Percentiles rank a stretch among this genome's conserved stretches.
Evolutionary conservation across 2,797 vertebrate species (phyloP).

Genomic region (Scleropages formosus): DNA sequence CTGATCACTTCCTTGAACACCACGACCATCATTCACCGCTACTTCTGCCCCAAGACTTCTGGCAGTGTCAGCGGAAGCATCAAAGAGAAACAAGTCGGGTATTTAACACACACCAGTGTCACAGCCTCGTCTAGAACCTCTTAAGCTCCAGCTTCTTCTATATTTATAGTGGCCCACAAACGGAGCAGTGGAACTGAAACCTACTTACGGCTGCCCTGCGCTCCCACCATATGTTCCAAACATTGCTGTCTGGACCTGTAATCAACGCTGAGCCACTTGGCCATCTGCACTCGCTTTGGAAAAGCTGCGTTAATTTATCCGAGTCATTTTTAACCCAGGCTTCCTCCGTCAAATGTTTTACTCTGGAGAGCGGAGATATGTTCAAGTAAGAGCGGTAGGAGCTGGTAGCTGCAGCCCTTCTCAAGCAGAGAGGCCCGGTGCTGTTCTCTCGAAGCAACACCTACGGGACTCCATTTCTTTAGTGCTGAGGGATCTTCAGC

Average conservation of each 20-base stretch:
- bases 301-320: conserved; percentile 8
- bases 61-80: too few relatives aligned
- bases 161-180: conserved; percentile 29
- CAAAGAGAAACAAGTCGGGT: too few relatives aligned
- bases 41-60: too few relatives aligned
- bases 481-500: too few relatives aligned
- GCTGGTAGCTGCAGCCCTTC: too few relatives aligned
- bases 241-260: neutral
- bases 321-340: neutral
- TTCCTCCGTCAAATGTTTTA: neutral
- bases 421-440: too few relatives aligned
- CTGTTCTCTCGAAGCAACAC: too few relatives aligned
- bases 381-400: too few relatives aligned
- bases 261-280: neutral
- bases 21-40: too few relatives aligned
- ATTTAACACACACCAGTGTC: neutral
- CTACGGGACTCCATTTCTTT: too few relatives aligned
- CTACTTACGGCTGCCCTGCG: conserved; percentile 3
- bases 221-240: conserved; percentile 14
- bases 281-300: neutral
- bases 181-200: conserved; percentile 4
- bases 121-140: neutral
- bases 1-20: too few relatives aligned
- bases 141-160: conserved; percentile 8
- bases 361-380: conserved; percentile 4